A percentile compares a stretch with the other conserved stretches of the same genome.
Evolutionary conservation across 2,888 invertebrate species (phyloP).

Genomic region (Heliconius aoede): DNA sequence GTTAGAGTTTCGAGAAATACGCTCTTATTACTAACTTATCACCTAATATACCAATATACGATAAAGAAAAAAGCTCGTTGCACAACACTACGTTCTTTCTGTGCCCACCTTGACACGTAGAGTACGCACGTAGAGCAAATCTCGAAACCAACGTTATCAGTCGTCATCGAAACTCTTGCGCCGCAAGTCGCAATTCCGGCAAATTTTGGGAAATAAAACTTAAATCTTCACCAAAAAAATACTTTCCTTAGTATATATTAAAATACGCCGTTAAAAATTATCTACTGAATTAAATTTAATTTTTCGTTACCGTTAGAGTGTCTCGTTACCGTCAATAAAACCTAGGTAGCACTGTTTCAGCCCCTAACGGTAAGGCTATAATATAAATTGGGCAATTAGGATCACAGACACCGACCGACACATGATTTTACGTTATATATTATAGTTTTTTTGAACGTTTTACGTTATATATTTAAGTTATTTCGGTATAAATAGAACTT

Average conservation of each 20-base stretch:
- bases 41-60: no score
- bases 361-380: slow-evolving; percentile 56
- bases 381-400: slow-evolving; percentile 76
- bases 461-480: slow-evolving; percentile 19
- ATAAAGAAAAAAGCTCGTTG: no score
- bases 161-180: background rate
- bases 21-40: no score
- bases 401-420: slow-evolving; percentile 49
- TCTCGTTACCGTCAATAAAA: slow-evolving; percentile 28
- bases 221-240: background rate
- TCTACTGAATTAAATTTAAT: slow-evolving; percentile 8
- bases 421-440: slow-evolving; percentile 19
- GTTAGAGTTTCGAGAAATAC: no score
- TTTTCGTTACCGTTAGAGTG: slow-evolving; percentile 19
- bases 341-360: slow-evolving; percentile 40
- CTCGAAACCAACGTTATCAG: background rate
- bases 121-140: background rate
- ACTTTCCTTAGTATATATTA: background rate
- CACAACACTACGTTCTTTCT: background rate
- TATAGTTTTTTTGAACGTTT: slow-evolving; percentile 20
- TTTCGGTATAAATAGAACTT: background rate
- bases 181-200: background rate
- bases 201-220: background rate
- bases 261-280: slow-evolving; percentile 16
- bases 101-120: background rate